Evolutionary conservation across 2,113 vertebrate species (phyloP).

Genomic region (Antidorcas marsupialis): DNA sequence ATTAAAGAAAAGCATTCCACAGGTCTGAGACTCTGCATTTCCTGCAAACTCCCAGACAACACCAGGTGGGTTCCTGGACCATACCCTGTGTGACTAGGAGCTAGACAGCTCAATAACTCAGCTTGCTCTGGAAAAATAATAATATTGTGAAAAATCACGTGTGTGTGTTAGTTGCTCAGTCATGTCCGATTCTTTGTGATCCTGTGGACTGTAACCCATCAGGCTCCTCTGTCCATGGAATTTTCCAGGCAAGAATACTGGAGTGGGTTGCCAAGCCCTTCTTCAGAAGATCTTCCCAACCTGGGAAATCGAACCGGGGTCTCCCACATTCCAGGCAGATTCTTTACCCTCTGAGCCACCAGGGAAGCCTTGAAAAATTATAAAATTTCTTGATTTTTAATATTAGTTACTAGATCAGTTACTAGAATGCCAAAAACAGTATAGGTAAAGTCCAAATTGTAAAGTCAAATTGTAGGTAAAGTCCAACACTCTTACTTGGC

Average conservation of each 20-base stretch:
- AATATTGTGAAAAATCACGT: not conserved
- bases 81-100: not conserved
- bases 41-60: not conserved
- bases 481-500: not conserved
- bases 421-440: not conserved
- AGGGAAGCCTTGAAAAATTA: not conserved
- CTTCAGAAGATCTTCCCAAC: not conserved
- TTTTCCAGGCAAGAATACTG: not conserved
- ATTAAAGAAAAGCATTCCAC: not conserved
- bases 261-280: not conserved
- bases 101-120: not conserved
- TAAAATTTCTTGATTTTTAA: not conserved
- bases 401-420: not conserved
- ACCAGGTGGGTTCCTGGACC: not conserved
- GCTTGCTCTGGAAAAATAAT: not conserved
- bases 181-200: not conserved
- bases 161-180: not conserved
- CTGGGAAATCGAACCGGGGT: not conserved
- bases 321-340: not conserved
- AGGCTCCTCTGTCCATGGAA: not conserved
- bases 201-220: not conserved
- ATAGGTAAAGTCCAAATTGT: not conserved
- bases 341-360: not conserved
- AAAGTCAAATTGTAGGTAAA: not conserved
- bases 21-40: not conserved